Evolutionary conservation across 92 coral and sea anemone species (phyloP), one percentile per base, ranked within the genome.

Genomic region (Nematostella vectensis): DNA sequence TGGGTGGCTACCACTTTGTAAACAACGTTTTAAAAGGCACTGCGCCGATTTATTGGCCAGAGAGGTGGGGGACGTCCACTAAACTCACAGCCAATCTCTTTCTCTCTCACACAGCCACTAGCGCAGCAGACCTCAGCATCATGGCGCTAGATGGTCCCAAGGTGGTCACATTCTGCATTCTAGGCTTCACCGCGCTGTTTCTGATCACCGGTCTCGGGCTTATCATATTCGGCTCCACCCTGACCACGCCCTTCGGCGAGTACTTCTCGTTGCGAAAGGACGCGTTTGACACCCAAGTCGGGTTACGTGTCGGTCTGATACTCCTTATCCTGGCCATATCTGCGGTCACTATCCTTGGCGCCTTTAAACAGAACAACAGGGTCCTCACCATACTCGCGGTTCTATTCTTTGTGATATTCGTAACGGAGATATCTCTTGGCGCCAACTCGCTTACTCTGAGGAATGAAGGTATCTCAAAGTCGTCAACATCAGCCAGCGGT

Each of bases 211-310:
- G 95, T 2, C 65, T 89, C 47, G 61, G 83, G 4, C 49, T 89
- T 16, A 80, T 89, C 17, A 85, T 87, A 30, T 89, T 89, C 31
- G 88, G 83, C 20, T 47, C 74, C 42, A 80, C 88, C 0, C 65
- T 83, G 3, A 63, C 75, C 16, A 83, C 97, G n/a, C 97, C 97
- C 16, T 76, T 71, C 20, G 97, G 97, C 2, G 85, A 89, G 54
- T 85, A 85, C 59, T 68, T 89, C 17, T 72, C 94, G 22, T 59
- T 89, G 55, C 80, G 81, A 43, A 59, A 60, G 8, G 62, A 79
- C 30, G 95, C 82, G 27, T 85, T 85, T 57, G 59, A 73, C 33
- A 60, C 72, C 18, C 76, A 65, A 49, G 47, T 64, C 65, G 87
- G 78, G 10, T 74, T 85, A 38, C 83, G 97, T 37, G 57, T 87